phyloP scores from a whole-genome alignment of 2,888 invertebrate genomes.

The Diogma glabrata region DNA sequence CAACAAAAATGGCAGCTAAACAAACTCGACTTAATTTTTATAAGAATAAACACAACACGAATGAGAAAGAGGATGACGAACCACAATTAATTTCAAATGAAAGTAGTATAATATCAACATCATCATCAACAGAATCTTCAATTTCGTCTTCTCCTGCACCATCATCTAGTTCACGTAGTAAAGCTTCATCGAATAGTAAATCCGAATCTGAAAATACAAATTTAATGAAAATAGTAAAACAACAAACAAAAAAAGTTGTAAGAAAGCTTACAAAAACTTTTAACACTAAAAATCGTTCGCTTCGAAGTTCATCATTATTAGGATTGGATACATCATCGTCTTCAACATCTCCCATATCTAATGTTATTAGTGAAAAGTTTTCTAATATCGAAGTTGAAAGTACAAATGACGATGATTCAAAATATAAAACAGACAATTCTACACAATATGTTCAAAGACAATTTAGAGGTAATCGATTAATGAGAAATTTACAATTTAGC shows the following conservation, averaged over 20 bases:
- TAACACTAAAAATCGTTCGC: background rate
- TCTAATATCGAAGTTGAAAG: background rate
- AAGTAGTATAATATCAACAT: background rate
- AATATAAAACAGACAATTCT: too few relatives aligned
- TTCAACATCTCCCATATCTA: background rate
- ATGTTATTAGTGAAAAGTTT: conserved; percentile 2
- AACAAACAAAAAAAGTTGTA: conserved; percentile 5
- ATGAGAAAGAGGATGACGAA: background rate
- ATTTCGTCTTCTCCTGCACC: background rate
- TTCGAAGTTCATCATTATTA: background rate
- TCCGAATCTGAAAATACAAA: background rate
- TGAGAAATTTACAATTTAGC: too few relatives aligned
- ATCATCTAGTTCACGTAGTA: background rate
- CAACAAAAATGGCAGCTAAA: too few relatives aligned
- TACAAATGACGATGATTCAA: too few relatives aligned
- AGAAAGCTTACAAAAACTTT: background rate
- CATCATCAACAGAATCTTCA: background rate
- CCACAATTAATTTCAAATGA: background rate
- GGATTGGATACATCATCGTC: background rate
- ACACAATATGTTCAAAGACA: background rate
- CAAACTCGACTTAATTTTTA: too few relatives aligned
- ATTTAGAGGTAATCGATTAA: conserved; percentile 4
- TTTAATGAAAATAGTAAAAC: background rate
- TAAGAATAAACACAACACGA: too few relatives aligned
- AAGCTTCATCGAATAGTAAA: background rate